Evolutionary conservation across 2,797 vertebrate genomes (phyloP), one percentile per base, ranked within the genome.

Genomic region (Argya squamiceps): DNA sequence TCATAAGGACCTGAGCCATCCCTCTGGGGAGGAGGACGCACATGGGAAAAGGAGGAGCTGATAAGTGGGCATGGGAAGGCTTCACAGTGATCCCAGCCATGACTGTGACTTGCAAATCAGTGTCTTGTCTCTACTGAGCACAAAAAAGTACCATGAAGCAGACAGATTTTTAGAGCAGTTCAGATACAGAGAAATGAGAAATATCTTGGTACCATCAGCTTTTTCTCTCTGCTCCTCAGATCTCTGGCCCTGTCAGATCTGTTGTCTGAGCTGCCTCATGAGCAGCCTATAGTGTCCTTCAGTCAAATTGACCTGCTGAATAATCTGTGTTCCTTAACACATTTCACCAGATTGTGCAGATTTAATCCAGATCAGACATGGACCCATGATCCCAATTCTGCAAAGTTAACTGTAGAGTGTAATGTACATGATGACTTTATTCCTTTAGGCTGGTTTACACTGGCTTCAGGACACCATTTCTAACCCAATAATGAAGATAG

Each of bases 331-430:
- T 93, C 32, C 30, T 62, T 70, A 92, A 36, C 41, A 27, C 4
- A 69, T 39, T 24, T 92, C 68, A 93, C 19, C 30, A 81, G 19
- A 49, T 46, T 37, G 37, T 49, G 9, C 32, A 85, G 52, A 52
- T 86, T 77, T 88, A 77, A 63, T 75, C 52, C 58, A 74, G 44
- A 70, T 64, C 41, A 62, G n/a, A 27, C 19, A 50, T 10, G 37
- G 43, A 20, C 0, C 0, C 1, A 0, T 43, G 32, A 53, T 53
- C n/a, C 15, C 17, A 55, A 0, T 32, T 46, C 50, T 69, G 30
- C n/a, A 39, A 59, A 59, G 20, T 71, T 46, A 62, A 46, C 62
- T 55, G 36, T 12, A 58, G 59, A 55, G 34, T 39, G 30, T 36
- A 39, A 30, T 36, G 11, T 4, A 10, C 17, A 19, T 29, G 3